Evolutionary conservation across 2,797 vertebrate genomes (phyloP).

Genomic region (Morelia viridis): DNA sequence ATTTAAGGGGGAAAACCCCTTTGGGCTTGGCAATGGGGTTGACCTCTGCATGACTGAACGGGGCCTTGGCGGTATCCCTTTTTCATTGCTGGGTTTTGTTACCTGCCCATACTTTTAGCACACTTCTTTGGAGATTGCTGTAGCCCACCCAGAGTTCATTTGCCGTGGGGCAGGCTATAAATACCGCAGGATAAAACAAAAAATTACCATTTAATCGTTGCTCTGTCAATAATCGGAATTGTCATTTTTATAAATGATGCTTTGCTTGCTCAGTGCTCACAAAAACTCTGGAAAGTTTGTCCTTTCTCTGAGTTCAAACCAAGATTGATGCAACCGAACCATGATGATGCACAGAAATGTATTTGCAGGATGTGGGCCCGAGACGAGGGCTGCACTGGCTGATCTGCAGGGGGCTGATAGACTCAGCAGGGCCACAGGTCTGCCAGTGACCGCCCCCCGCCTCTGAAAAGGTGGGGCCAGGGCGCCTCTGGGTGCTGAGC

Average conservation of each 20-base stretch:
- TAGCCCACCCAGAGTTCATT: not conserved
- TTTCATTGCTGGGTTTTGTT: not conserved
- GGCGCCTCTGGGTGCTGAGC: not conserved
- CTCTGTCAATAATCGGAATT: not conserved
- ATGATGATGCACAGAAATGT: not conserved
- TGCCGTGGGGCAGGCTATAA: not conserved
- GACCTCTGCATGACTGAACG: rapidly evolving
- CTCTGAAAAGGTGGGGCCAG: not conserved
- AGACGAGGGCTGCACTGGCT: too few species aligned
- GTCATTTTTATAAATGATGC: not conserved
- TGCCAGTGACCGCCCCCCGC: not conserved
- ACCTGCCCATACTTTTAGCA: not conserved
- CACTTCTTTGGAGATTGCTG: not conserved
- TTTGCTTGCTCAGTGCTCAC: not conserved
- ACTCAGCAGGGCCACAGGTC: not conserved
- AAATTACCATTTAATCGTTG: not conserved
- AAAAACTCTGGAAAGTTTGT: not conserved
- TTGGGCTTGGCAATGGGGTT: not conserved
- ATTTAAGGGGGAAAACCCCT: not conserved
- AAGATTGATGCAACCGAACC: too few species aligned
- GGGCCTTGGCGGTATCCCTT: not conserved
- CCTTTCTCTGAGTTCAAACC: rapidly evolving
- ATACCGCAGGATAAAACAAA: too few species aligned
- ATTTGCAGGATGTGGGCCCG: not conserved
- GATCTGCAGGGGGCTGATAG: not conserved